These are phyloP conservation scores for Calliopsis andreniformis DNA, from an alignment of 1,140 invertebrate species.

Conservation along the genomic window DNA sequence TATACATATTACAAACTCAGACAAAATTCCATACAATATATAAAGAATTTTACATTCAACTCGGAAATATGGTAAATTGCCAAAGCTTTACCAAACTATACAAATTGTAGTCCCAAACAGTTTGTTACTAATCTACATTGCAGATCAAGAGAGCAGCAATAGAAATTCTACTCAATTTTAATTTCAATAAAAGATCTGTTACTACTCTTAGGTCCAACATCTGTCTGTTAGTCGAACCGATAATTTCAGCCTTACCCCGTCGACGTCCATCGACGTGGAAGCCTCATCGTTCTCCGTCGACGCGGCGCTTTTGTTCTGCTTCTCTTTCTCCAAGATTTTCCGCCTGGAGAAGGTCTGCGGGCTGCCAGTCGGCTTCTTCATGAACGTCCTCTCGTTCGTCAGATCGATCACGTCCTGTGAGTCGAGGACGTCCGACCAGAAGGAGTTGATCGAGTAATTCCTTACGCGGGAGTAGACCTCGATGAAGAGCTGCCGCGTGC, in stretches of 20 bases:
- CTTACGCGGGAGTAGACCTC: constrained; percentile 87
- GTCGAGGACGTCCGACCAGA: constrained; percentile 87
- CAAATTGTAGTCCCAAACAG: too few species aligned
- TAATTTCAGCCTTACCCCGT: constrained; percentile 52
- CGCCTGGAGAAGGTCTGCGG: constrained; percentile 74
- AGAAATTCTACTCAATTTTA: too few species aligned
- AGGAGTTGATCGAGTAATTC: constrained; percentile 87
- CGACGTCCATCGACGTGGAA: constrained; percentile 64
- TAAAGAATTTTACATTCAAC: too few species aligned
- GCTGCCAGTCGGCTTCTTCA: constrained; percentile 75
- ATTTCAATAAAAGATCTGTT: neutral
- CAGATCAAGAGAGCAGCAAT: too few species aligned
- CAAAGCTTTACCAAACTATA: too few species aligned
- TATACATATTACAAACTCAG: too few species aligned
- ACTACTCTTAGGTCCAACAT: too few species aligned
- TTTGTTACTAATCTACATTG: too few species aligned
- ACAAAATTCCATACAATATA: too few species aligned
- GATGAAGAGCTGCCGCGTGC: constrained; percentile 88
- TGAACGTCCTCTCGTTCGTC: constrained; percentile 85
- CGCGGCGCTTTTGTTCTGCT: constrained; percentile 56
- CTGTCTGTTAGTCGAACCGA: too few species aligned
- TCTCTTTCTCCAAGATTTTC: constrained; percentile 71
- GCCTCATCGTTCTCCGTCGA: constrained; percentile 48
- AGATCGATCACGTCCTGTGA: constrained; percentile 86
- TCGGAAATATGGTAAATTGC: too few species aligned